Conservation (phyloP, 2,888 invertebrate genomes). For the Cepaea hortensis region DNA sequence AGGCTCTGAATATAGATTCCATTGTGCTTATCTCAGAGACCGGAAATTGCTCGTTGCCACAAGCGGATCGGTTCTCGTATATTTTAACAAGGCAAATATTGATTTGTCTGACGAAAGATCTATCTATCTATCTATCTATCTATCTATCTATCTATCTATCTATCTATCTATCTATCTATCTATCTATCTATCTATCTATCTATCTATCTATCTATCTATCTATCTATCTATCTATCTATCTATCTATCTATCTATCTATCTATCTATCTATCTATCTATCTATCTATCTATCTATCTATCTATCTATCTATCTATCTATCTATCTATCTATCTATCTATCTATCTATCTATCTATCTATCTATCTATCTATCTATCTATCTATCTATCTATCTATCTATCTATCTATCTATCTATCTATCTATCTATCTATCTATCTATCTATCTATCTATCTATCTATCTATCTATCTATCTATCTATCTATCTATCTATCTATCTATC, state of each 20-base stretch:
- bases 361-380: slow-evolving; percentile 1
- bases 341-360: slow-evolving; percentile 1
- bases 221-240: slow-evolving; percentile 1
- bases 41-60: no score
- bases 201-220: slow-evolving; percentile 1
- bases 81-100: no score
- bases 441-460: slow-evolving; percentile 1
- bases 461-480: slow-evolving; percentile 1
- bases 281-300: slow-evolving; percentile 1
- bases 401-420: slow-evolving; percentile 1
- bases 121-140: slow-evolving; percentile 1
- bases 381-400: slow-evolving; percentile 1
- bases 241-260: not conserved
- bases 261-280: no score
- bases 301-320: slow-evolving; percentile 1
- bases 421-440: slow-evolving; percentile 1
- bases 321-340: slow-evolving; percentile 1
- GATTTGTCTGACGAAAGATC: not conserved
- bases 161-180: slow-evolving; percentile 1
- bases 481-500: slow-evolving; percentile 1
- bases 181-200: slow-evolving; percentile 1
- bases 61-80: no score
- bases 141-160: slow-evolving; percentile 1
- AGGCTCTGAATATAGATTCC: no score
- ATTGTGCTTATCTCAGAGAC: no score